phyloP scores from a whole-genome alignment of 1,140 invertebrate species.

The Drosophila nigromelanica region DNA sequence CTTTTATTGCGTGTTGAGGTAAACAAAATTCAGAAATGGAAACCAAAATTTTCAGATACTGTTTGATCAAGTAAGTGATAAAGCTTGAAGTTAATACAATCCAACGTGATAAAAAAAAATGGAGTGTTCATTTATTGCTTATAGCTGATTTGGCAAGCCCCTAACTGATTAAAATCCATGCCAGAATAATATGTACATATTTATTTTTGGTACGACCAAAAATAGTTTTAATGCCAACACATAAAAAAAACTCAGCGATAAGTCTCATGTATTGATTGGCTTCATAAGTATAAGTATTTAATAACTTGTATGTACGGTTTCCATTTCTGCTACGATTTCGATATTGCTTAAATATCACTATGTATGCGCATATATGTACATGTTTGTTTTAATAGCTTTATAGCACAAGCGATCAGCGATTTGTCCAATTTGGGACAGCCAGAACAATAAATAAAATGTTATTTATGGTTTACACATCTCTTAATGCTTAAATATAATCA shows the following conservation, averaged over 20 bases:
- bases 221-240: no score
- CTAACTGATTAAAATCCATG: background rate
- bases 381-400: conserved; percentile 49
- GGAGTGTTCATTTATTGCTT: no score
- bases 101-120: no score
- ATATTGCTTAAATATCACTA: conserved; percentile 49
- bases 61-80: no score
- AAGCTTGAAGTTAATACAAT: no score
- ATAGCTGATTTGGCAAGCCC: background rate
- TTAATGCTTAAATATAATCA: conserved; percentile 75
- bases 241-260: background rate
- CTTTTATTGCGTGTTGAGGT: conserved; percentile 16
- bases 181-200: background rate
- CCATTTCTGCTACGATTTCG: conserved; percentile 17
- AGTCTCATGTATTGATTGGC: no score
- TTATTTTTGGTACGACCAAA: background rate
- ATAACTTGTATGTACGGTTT: conserved; percentile 15
- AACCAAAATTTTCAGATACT: conserved; percentile 1
- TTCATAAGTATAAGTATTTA: background rate
- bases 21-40: conserved; percentile 6
- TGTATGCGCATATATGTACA: conserved; percentile 13
- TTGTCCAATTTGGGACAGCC: conserved; percentile 26
- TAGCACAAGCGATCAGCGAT: conserved; percentile 44
- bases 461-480: conserved; percentile 46
- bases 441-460: conserved; percentile 68